Evolutionary conservation across 2,797 vertebrate species (phyloP), one percentile per base, ranked within the genome.

Genomic region (Ctenochaetus hawaiiensis): DNA sequence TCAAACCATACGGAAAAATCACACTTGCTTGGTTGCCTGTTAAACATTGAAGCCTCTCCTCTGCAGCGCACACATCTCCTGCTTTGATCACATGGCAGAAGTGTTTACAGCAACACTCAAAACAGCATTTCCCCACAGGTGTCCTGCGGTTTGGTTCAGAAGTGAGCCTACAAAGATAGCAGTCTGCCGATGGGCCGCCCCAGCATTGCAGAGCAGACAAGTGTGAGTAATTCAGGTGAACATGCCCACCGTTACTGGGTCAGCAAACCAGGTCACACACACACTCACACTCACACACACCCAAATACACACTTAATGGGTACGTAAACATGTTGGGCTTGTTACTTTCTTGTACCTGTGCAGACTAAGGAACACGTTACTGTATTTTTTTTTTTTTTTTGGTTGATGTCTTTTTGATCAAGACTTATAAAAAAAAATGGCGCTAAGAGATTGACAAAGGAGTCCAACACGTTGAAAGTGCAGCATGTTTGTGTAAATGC

Each of bases 221-320:
- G 81, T 81, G 59, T 84, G 75, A 88, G 78, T 79, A 87, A 88
- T 77, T 77, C 62, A 83, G 84, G 81, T 84, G 70, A 81, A 82
- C 72, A 48, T 65, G 23, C 20, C 41, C 53, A 68, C 52, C 5
- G 23, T 83, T 83, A 84, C 57, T 84, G 77, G 84, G 82, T 85
- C 86, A 86, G 68, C 76, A 81, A 91, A 82, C 58, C 75, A 64
- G 77, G 73, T 69, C 60, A 30, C 44, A 61, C 56, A 77, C 72
- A 79, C 26, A 52, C 7, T 30, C 26, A 30, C 60, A 30, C 44
- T 58, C 56, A 77, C 72, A 79, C 75, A 64, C 62, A 49, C 37
- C 43, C 54, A 60, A 14, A n/a, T 16, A 63, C 7, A 39, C 39
- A 39, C 17, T 1, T 62, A n/a, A 63, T 48, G 72, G 56, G 75